Evolutionary conservation across 2,888 invertebrate genomes (phyloP).

Genomic region (Omphaloscelis lunosa): DNA sequence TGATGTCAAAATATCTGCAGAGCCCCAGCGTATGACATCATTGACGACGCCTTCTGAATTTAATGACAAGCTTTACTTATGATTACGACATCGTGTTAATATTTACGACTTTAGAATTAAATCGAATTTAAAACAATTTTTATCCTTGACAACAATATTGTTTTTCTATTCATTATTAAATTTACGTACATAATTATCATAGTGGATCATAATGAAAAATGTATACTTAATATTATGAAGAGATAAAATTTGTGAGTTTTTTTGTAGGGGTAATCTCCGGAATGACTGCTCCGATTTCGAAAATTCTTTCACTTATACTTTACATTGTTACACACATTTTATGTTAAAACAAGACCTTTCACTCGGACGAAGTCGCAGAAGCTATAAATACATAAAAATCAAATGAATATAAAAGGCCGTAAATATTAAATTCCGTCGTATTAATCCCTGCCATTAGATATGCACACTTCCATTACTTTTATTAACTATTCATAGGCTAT

Average conservation of each 20-base stretch:
- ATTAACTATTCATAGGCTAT: slow-evolving; percentile 61
- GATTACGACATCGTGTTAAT: slow-evolving; percentile 51
- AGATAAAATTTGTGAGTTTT: background rate
- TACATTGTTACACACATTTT: background rate
- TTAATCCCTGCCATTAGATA: slow-evolving; percentile 42
- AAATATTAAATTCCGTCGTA: slow-evolving; percentile 30
- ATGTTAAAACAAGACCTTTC: background rate
- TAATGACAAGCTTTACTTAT: slow-evolving; percentile 53
- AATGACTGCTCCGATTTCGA: background rate
- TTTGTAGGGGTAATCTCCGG: background rate
- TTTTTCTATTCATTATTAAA: slow-evolving; percentile 9
- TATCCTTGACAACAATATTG: slow-evolving; percentile 24
- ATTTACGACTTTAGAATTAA: slow-evolving; percentile 47
- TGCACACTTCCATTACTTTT: slow-evolving; percentile 43
- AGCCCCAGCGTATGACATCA: slow-evolving; percentile 60
- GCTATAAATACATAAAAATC: background rate
- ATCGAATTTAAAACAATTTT: slow-evolving; percentile 31
- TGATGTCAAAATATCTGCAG: slow-evolving; percentile 50
- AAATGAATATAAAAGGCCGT: slow-evolving; percentile 9
- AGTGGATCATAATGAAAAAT: background rate
- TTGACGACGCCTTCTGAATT: slow-evolving; percentile 48
- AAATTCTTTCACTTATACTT: background rate
- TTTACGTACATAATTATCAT: background rate
- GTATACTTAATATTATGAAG: background rate
- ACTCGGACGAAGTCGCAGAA: background rate